Evolutionary conservation across 2,797 vertebrate species (phyloP), one percentile per base, ranked within the genome.

Genomic region (Crocodylus rhombifer): DNA sequence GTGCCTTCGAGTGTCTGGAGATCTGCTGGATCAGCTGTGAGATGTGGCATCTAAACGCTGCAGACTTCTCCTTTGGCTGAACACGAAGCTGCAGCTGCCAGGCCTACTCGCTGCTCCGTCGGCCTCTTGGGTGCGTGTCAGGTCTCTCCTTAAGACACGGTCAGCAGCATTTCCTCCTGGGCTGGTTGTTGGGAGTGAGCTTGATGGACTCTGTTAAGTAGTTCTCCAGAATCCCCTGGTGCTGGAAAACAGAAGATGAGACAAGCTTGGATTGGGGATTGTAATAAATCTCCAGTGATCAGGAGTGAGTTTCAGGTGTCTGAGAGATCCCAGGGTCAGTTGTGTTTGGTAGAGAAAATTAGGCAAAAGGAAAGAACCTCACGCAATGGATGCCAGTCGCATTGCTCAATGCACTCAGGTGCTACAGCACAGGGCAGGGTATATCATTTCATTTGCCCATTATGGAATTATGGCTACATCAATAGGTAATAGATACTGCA

Each of bases 181-280:
- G 86, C 74, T 97, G 95, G 74, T 97, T 91, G 1, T 92, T 76
- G 14, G 97, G 95, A 1, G 95, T 97, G 79, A 98, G 97, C 80
- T 98, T 98, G 97, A 98, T 98, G 94, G 98, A 98, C 60, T 98
- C 97, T 0, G 97, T 97, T 60, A 98, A 94, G 84, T 97, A 98
- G 28, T 94, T 98, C 86, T 98, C 98, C 2, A 97, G 91, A 80
- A 96, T 94, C 93, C 97, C 96, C 64, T 92, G 98, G 11, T 98
- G 97, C 98, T 98, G 96, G 8, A 76, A 90, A 60, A 77, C 92
- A 82, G 80, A 84, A 69, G 33, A 73, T 61, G 77, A 78, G 15
- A 13, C 28, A 20, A 26, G 23, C 21, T 9, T 73, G 36, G 23
- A 14, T 73, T 51, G 42, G 69, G 15, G 7, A 6, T 51, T 13